A percentile compares a stretch with the other conserved stretches of the same genome.
Evolutionary conservation across 2,797 vertebrate species (phyloP).

Genomic region (Pseudochirops cupreus): DNA sequence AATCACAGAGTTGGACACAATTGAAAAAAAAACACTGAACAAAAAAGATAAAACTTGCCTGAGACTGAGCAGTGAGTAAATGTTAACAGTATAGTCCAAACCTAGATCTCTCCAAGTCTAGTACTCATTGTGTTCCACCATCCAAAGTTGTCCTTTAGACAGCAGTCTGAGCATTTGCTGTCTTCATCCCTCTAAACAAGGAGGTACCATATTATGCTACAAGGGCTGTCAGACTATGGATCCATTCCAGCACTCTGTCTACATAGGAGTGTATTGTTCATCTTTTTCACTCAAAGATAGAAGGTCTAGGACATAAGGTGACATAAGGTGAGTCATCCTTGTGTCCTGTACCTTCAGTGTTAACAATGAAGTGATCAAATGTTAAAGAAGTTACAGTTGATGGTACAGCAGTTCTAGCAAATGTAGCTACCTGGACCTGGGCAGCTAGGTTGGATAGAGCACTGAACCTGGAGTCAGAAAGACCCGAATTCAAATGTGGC

Average conservation of each 20-base stretch:
- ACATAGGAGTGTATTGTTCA: background rate
- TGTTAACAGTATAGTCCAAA: background rate
- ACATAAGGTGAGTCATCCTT: background rate
- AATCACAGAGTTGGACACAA: background rate
- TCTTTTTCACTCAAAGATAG: background rate
- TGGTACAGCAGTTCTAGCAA: background rate
- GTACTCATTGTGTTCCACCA: background rate
- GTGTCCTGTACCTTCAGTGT: background rate
- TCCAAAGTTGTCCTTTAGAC: background rate
- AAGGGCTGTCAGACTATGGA: background rate
- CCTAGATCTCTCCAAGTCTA: background rate
- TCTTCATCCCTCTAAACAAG: background rate
- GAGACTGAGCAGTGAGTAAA: background rate
- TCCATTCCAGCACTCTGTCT: background rate
- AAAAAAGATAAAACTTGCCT: background rate
- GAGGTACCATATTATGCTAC: background rate
- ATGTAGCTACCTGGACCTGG: background rate
- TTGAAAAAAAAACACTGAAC: background rate
- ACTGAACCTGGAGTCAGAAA: background rate
- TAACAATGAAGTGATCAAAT: background rate
- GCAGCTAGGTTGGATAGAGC: background rate
- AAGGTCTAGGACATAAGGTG: background rate
- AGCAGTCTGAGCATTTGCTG: background rate
- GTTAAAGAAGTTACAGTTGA: background rate
- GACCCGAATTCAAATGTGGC: background rate